Base-by-base conservation (phyloP, 1,140 invertebrate species). In the Panagrolaimus sp. region DNA sequence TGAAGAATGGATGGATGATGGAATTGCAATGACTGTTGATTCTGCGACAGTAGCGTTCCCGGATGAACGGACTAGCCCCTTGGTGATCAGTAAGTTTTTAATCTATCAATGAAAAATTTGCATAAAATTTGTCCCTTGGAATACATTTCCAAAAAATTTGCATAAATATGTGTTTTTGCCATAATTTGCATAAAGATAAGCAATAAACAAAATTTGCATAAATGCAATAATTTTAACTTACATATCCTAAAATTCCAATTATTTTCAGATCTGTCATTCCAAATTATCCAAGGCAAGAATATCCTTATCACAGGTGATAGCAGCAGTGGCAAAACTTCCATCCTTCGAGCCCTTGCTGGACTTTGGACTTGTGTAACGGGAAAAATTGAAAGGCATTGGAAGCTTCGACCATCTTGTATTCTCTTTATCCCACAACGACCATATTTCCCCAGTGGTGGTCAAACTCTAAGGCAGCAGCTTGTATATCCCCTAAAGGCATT, bases 361-460 rank as follows among this genome's bases (percentile, higher is more conserved):
- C 77, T 89, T 5, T 89, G 88, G 88, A 78, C 78, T 48, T 68
- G 76, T 62, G 62, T 68, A 12, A 73, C 78, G 71, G 84, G 86
- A 15, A 76, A 75, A 38, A 74, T 87, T n/a, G 73, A 78, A 15
- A 70, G 81, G 58, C 70, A 83, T 62, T 75, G 52, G 84, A 79
- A 43, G 74, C 80, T 71, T 45, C 55, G 72, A 7, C 80, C 84
- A 15, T 75, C 74, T 17, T 79, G 82, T 67, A 76, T 88, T 4
- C 80, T 88, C 38, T 88, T 86, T 78, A 75, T 88, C 7, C 88
- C 88, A 12, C 88, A 89, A 80, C 87, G 87, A 72, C 85, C 88
- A 0, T 87, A 88, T 76, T 84, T 89, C 52, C 88, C 88, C 12
- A 84, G 85, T 80, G 88, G 87, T 26, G 73, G 71, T 38, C 63